Evolutionary conservation across 2,888 invertebrate genomes (phyloP), one percentile per base, ranked within the genome.

Genomic region (Drosophila cracens): DNA sequence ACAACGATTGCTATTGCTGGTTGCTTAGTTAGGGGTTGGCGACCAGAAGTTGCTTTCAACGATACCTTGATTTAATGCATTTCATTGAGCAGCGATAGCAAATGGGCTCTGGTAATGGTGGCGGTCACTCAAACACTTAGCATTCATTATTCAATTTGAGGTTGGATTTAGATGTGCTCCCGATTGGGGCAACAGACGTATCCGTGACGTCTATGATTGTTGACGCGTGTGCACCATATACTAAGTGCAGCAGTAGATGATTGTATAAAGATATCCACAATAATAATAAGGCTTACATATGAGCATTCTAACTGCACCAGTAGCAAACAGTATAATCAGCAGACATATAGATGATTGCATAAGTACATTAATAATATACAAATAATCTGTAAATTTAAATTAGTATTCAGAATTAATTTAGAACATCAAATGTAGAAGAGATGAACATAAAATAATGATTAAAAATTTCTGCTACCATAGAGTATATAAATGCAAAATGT

Each of bases 21-120:
- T 29, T 43, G 43, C 11, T 31, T 31, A 29, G 31, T 34, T 49
- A 21, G 38, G 11, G 38, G 53, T 40, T 46, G 58, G 43, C 70
- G 60, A 58, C 60, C 72, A 73, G 78, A 65, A 79, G 73, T 84
- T 65, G 68, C 84, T 87, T 87, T 84, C 89, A 87, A 82, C 84
- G 84, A 89, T 85, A 84, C 84, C 71, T 89, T 85, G 84, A 85
- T 85, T 85, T 85, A 85, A 89, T 85, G 89, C 88, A 89, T 85
- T 85, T 82, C 84, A 85, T 85, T 84, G 84, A 84, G 89, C 87
- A 66, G 79, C 87, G 59, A 87, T 84, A 80, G 77, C 69, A 64
- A 62, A 60, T 70, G 83, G 69, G 81, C 68, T 34, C 38, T 38
- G 56, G 74, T 72, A 69, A 69, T 84, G 38, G 76, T 79, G 68